A percentile compares a stretch with the other conserved stretches of the same genome.
These are phyloP conservation scores for Phoxinus phoxinus DNA, from an alignment of 2,113 vertebrate genomes.

Conservation along the genomic window DNA sequence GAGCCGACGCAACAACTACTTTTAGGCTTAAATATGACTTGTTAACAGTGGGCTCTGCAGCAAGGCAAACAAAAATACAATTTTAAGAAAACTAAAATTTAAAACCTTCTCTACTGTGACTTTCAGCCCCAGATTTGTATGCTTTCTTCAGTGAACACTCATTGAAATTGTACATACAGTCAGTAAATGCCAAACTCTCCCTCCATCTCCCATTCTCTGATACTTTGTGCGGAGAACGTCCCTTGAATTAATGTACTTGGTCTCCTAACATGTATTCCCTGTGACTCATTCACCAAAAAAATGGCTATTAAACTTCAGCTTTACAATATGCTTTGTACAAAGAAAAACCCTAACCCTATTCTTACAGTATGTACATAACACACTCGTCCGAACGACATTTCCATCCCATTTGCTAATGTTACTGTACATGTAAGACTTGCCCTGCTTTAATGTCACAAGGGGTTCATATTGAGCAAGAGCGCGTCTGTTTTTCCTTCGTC, in stretches of 20 bases:
- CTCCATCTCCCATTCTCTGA: constrained; percentile 36
- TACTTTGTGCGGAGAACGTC: constrained; percentile 68
- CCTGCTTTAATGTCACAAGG: constrained; percentile 26
- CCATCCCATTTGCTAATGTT: constrained; percentile 35
- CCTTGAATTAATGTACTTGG: constrained; percentile 56
- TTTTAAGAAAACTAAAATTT: constrained; percentile 41
- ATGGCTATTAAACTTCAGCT: constrained; percentile 75
- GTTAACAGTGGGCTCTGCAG: constrained; percentile 67
- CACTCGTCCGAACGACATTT: background rate
- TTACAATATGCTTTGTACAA: constrained; percentile 83
- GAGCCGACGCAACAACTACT: constrained; percentile 45
- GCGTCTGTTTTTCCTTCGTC: constrained; percentile 42
- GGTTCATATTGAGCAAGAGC: background rate
- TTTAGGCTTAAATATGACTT: constrained; percentile 65
- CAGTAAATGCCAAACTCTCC: constrained; percentile 31
- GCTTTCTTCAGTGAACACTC: background rate
- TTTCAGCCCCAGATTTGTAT: constrained; percentile 45
- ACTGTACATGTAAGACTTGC: constrained; percentile 67
- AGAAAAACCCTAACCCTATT: constrained; percentile 75
- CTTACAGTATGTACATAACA: constrained; percentile 79
- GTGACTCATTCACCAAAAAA: constrained; percentile 63
- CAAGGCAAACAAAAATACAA: constrained; percentile 67
- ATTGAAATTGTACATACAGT: constrained; percentile 18
- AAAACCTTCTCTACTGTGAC: constrained; percentile 60
- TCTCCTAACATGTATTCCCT: constrained; percentile 59